Base-by-base conservation (phyloP, 2,888 invertebrate species). In the Drosophila rellima region DNA sequence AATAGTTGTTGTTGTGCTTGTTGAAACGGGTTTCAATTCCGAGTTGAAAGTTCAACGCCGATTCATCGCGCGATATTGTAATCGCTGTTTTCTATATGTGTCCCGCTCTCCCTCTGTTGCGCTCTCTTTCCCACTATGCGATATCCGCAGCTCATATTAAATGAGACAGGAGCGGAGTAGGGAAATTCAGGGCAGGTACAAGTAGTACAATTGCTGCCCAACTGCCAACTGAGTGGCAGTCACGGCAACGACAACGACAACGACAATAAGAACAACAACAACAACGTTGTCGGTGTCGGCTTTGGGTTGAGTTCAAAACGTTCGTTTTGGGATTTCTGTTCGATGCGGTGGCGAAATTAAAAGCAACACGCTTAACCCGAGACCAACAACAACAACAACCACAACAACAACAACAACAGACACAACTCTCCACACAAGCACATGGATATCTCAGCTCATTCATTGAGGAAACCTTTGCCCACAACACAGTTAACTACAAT, bases 321-420 rank as follows among this genome's bases (percentile, higher is more conserved):
- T 72, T 80, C 72, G 63, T 62, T 82, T 88, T 82, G 70, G 60
- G 60, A 70, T 85, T 88, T 82, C 69, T 69, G 60, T 88, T 72
- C 77, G 74, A 66, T 84, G 82, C 83, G 86, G 87, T 88, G 88
- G 82, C 82, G 81, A 89, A 89, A 89, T 82, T 70, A 87, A 82
- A 89, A 81, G 84, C 85, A 80, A 66, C 71, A 66, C 74, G 70
- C 77, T 80, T 80, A 77, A 67, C 87, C 78, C 84, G 70, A 63
- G 67, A 73, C 67, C 48, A 42, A 61, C 48, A 33, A 73, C 66
- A 57, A 17, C 37, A 39, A 10, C 37, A 39, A 39, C 37, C 8
- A 17, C 37, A 31, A 31, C 31, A 0, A n/a, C n/a, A n/a, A n/a
- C n/a, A n/a, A n/a, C n/a, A n/a, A n/a, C n/a, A 40, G 39, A 67